Conservation (phyloP, 2,888 invertebrate genomes). For the Tenthredo livida region DNA sequence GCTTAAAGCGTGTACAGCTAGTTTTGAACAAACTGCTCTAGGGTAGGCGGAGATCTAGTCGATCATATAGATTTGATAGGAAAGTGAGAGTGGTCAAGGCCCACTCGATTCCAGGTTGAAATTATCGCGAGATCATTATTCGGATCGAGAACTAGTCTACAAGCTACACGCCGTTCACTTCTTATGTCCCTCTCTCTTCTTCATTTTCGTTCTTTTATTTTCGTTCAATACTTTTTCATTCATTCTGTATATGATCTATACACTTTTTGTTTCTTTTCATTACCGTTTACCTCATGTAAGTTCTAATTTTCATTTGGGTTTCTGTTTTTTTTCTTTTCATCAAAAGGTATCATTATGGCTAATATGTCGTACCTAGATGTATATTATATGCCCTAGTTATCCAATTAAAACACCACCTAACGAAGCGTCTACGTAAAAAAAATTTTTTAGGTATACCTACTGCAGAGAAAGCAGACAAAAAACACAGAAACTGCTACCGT, state of each 20-base stretch:
- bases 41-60: slow-evolving; percentile 14
- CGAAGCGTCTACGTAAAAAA: neutral
- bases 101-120: slow-evolving; percentile 53
- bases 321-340: neutral
- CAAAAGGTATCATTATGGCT: no score
- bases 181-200: neutral
- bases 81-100: slow-evolving; percentile 68
- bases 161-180: slow-evolving; percentile 51
- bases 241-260: no score
- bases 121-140: slow-evolving; percentile 42
- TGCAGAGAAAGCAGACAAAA: slow-evolving; percentile 44
- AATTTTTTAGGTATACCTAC: neutral
- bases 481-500: slow-evolving; percentile 46
- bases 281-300: neutral
- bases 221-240: neutral
- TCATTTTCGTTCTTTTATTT: neutral
- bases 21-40: slow-evolving; percentile 8
- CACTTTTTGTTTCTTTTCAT: neutral
- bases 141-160: slow-evolving; percentile 21
- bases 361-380: no score
- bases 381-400: no score
- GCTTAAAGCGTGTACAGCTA: neutral
- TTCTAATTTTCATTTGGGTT: neutral
- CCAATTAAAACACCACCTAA: neutral
- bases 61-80: slow-evolving; percentile 48